Conservation (phyloP, 2,113 vertebrate species). For the Gopherus flavomarginatus region DNA sequence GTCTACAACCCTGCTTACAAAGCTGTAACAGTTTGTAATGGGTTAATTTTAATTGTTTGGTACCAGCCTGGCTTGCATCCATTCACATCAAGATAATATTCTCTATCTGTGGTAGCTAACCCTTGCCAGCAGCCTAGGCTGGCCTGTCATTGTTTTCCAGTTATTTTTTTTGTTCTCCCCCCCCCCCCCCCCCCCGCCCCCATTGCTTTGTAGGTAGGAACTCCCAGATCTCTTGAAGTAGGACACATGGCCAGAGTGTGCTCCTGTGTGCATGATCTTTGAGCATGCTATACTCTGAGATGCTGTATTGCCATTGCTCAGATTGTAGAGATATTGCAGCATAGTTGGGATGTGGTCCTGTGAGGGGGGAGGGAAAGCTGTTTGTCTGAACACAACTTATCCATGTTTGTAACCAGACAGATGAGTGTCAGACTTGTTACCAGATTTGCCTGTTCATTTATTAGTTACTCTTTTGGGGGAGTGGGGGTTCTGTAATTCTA, state of each 20-base stretch:
- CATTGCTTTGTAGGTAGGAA: background rate
- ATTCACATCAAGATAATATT: background rate
- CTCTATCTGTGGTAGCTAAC: background rate
- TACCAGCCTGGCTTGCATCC: background rate
- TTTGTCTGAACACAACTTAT: background rate
- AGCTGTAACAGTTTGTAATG: background rate
- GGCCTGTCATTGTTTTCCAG: background rate
- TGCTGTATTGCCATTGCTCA: no score
- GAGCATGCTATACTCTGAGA: background rate
- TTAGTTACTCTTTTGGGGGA: no score
- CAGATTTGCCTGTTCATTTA: no score
- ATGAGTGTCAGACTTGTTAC: background rate
- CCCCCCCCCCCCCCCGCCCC: background rate
- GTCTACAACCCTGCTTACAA: background rate
- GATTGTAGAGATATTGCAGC: rapidly evolving
- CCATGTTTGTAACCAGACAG: background rate
- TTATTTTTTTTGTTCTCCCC: no score
- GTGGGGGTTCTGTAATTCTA: no score
- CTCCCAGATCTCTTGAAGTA: background rate
- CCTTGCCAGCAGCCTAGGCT: background rate
- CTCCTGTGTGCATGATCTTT: rapidly evolving
- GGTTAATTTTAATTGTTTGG: background rate
- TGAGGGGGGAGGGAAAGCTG: background rate
- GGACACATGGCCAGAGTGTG: background rate
- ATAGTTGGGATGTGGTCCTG: rapidly evolving